Evolutionary conservation across 2,888 invertebrate species (phyloP).

Genomic region (Eutolmus rufibarbis): DNA sequence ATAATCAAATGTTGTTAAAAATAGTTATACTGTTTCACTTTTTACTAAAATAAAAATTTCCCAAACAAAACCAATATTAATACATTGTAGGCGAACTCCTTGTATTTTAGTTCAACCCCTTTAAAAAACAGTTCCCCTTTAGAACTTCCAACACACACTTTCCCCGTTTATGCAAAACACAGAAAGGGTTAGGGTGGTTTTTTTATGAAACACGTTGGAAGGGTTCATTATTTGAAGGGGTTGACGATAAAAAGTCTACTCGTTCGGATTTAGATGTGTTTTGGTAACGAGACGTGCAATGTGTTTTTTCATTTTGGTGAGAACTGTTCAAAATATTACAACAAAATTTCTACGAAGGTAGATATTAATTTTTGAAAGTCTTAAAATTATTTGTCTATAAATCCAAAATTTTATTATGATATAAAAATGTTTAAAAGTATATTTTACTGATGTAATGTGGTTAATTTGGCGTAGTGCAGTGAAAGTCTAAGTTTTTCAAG

Average conservation of each 20-base stretch:
- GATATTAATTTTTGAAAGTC: not conserved
- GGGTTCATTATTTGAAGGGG: not conserved
- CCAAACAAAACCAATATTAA: not conserved
- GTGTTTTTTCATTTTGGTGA: not conserved
- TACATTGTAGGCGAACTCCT: not conserved
- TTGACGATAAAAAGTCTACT: not conserved
- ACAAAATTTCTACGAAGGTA: not conserved
- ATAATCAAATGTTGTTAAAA: not conserved
- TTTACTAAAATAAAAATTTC: not conserved
- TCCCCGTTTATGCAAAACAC: not conserved
- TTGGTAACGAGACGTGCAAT: not conserved
- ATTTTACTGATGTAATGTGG: too few relatives aligned
- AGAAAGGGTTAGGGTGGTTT: constrained; percentile 17
- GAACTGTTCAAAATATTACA: not conserved
- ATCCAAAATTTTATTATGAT: not conserved
- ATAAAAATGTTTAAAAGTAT: too few relatives aligned
- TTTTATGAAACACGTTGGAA: not conserved
- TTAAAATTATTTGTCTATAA: not conserved
- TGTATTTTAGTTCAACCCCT: not conserved
- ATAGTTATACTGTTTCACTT: not conserved
- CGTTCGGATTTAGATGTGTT: not conserved
- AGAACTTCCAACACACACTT: not conserved
- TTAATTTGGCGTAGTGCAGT: too few relatives aligned
- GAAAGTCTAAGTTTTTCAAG: too few relatives aligned
- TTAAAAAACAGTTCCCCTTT: constrained; percentile 8